phyloP scores from a whole-genome alignment of 1,140 invertebrate species.

The Linepithema humile region DNA sequence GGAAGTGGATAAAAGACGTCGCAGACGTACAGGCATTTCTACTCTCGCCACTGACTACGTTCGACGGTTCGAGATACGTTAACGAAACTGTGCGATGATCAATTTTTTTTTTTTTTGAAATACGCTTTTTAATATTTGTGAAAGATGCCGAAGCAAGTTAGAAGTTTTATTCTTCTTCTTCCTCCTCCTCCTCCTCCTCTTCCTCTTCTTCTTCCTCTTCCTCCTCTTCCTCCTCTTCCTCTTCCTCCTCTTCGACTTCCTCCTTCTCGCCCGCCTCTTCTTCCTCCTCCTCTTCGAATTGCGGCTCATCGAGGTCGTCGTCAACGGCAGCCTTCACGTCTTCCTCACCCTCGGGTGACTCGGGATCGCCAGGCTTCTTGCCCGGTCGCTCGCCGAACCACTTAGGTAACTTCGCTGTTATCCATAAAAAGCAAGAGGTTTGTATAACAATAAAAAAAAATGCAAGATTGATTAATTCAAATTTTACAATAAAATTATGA shows the following conservation, averaged over 20 bases:
- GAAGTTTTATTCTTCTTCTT: conserved; percentile 85
- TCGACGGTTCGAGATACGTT: conserved; percentile 58
- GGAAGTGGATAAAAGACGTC: conserved; percentile 16
- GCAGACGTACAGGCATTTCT: conserved; percentile 46
- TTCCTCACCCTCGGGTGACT: conserved; percentile 95
- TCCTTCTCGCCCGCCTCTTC: conserved; percentile 88
- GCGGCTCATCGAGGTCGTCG: conserved; percentile 81
- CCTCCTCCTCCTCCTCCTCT: conserved; percentile 89
- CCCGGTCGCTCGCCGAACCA: conserved; percentile 97
- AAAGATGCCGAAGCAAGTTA: not conserved
- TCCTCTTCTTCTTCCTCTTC: conserved; percentile 89
- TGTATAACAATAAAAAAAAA: not conserved
- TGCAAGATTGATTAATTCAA: not conserved
- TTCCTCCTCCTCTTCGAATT: conserved; percentile 87
- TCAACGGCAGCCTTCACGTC: conserved; percentile 90
- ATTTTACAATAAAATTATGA: not conserved
- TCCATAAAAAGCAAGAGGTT: not conserved
- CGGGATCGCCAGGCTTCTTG: conserved; percentile 94
- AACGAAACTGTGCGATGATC: conserved; percentile 51
- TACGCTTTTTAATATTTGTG: conserved; percentile 17
- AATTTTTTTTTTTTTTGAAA: conserved; percentile 25
- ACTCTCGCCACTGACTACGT: too few relatives aligned
- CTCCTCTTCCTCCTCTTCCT: conserved; percentile 89
- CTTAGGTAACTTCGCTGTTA: conserved; percentile 94
- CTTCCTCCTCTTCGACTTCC: conserved; percentile 90